A percentile compares a stretch with the other conserved stretches of the same genome.
Evolutionary conservation across 2,797 vertebrate species (phyloP).

Genomic region (Amblyraja radiata): DNA sequence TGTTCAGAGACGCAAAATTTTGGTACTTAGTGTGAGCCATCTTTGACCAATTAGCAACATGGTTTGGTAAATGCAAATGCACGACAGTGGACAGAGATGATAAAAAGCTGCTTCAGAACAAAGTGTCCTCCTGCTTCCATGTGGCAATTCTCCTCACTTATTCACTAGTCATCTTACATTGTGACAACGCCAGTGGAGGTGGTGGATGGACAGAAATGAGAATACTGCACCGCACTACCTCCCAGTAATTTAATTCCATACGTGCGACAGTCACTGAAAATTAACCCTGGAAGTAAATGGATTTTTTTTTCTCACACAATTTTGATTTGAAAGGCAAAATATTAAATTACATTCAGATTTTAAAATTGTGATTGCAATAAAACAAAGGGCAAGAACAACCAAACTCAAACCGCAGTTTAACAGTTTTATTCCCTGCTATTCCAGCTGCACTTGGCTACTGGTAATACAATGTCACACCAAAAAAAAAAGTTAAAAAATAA

Average conservation of each 20-base stretch:
- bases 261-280: not conserved
- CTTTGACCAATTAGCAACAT: not conserved
- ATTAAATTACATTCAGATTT: slow-evolving; percentile 14
- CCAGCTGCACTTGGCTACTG: slow-evolving; percentile 32
- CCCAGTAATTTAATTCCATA: too few relatives aligned
- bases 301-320: not conserved
- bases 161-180: not conserved
- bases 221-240: too few relatives aligned
- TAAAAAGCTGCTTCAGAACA: not conserved
- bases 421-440: slow-evolving; percentile 36
- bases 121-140: not conserved
- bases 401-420: slow-evolving; percentile 29
- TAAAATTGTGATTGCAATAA: slow-evolving; percentile 9
- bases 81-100: not conserved
- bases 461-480: slow-evolving; percentile 36
- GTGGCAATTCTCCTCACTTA: not conserved
- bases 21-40: not conserved
- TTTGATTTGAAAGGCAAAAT: not conserved
- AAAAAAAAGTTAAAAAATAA: slow-evolving; percentile 18
- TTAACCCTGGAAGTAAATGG: not conserved
- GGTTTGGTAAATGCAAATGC: not conserved
- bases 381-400: slow-evolving; percentile 31
- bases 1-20: not conserved
- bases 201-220: too few relatives aligned
- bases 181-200: too few relatives aligned